These are phyloP conservation scores for Xenops minutus DNA, from an alignment of 2,797 vertebrate genomes.

Conservation along the genomic window DNA sequence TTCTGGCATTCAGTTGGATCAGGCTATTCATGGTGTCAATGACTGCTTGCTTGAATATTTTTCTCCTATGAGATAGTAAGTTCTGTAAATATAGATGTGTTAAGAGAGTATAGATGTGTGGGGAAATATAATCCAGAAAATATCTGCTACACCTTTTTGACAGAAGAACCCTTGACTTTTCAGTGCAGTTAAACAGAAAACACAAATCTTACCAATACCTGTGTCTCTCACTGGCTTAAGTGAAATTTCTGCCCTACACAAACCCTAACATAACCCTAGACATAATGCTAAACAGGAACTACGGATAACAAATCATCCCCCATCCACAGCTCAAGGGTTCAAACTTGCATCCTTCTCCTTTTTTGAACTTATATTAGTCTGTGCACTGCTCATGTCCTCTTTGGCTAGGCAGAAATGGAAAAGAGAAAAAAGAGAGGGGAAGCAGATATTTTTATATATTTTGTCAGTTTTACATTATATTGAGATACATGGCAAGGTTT, in stretches of 20 bases:
- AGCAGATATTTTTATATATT: not conserved
- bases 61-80: not conserved
- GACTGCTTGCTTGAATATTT: not conserved
- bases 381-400: not conserved
- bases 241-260: not conserved
- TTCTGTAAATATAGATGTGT: not conserved
- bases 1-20: not conserved
- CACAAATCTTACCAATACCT: not conserved
- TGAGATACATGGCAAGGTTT: not conserved
- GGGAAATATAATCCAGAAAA: not conserved
- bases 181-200: not conserved
- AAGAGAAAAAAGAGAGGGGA: not conserved
- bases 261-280: too few species aligned
- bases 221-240: not conserved
- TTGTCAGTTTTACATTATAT: not conserved
- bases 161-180: not conserved
- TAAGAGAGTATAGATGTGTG: not conserved
- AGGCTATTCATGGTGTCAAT: fast-evolving
- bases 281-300: not conserved
- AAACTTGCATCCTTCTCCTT: not conserved
- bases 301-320: not conserved
- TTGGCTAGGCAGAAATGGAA: not conserved
- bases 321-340: not conserved
- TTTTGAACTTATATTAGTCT: not conserved
- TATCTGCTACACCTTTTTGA: not conserved